Percentiles rank a stretch among this genome's conserved stretches.
These are phyloP conservation scores for Muschampia plurimacula DNA, from an alignment of 2,888 invertebrate species.

Conservation along the genomic window DNA sequence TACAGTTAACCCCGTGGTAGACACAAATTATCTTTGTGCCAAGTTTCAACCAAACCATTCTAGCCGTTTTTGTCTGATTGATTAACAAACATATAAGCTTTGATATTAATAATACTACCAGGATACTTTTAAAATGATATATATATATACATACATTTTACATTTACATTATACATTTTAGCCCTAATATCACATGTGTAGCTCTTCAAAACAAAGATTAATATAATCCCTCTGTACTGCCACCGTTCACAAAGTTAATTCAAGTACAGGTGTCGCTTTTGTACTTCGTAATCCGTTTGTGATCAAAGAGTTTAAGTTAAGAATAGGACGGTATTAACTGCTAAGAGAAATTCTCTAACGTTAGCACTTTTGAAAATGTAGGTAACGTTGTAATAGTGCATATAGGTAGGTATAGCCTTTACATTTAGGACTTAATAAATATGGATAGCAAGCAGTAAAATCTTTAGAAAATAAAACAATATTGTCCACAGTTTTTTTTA, in stretches of 20 bases:
- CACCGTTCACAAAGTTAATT: conserved; percentile 25
- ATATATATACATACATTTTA: not conserved
- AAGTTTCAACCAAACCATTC: no score
- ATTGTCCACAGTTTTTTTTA: no score
- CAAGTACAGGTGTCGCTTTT: conserved; percentile 25
- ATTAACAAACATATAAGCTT: no score
- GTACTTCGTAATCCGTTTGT: conserved; percentile 24
- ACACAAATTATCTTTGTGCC: no score
- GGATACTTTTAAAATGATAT: no score
- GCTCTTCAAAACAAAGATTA: conserved; percentile 15
- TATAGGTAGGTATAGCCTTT: not conserved
- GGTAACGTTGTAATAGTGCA: no score
- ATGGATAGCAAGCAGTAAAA: no score
- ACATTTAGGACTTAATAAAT: no score
- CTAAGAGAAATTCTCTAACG: not conserved
- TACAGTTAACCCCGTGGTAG: no score
- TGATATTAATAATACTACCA: no score
- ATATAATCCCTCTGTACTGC: conserved; percentile 24
- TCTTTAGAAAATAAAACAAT: no score
- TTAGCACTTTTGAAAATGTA: not conserved
- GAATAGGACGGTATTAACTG: conserved; percentile 5
- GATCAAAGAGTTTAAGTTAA: conserved; percentile 35
- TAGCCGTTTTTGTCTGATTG: no score
- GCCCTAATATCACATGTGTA: conserved; percentile 2
- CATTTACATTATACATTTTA: not conserved